Evolutionary conservation across 2,888 invertebrate genomes (phyloP), one percentile per base, ranked within the genome.

Genomic region (Micoletzkya japonica): DNA sequence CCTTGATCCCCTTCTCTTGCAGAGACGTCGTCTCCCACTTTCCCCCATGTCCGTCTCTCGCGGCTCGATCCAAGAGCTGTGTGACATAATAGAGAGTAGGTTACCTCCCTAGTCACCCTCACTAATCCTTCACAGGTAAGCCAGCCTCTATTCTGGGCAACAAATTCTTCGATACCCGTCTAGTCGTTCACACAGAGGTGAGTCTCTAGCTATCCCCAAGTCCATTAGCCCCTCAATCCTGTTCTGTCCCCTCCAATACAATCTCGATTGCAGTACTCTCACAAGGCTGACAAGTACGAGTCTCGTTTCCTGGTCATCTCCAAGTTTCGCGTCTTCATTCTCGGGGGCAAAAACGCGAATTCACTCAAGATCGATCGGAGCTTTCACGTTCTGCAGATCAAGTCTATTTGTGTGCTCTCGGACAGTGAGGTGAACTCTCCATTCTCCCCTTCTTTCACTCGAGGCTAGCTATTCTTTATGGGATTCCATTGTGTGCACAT

Each of bases 151-250:
- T 83, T 20, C 79, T 84, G 14, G 84, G 84, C n/a, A 80, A 81
- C 71, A 84, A 83, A 70, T 84, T 82, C 69, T 82, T 80, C 73
- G 82, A 84, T 67, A 79, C 80, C n/a, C 79, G 84, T 20, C 69
- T 78, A 17, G 80, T 79, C 24, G 50, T 78, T 26, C 74, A 74
- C 36, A 76, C 74, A 17, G 79, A 79, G 36, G 73, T 74, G 4
- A 54, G 71, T 36, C 72, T 71, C 54, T 17, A 24, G 52, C 52
- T 52, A n/a, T 17, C 24, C 52, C 24, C 6, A 17, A 24, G 52
- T 17, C 52, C 3, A 56, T 50, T 50, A 6, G 17, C 6, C 24
- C 50, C 6, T n/a, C 24, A 4, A n/a, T 50, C 24, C n/a, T 24
- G 4, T 50, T 20, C n/a, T 50, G 4, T 50, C 50, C 50, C 10